Evolutionary conservation across 2,888 invertebrate genomes (phyloP).

Genomic region (Drosophila kuntzei): DNA sequence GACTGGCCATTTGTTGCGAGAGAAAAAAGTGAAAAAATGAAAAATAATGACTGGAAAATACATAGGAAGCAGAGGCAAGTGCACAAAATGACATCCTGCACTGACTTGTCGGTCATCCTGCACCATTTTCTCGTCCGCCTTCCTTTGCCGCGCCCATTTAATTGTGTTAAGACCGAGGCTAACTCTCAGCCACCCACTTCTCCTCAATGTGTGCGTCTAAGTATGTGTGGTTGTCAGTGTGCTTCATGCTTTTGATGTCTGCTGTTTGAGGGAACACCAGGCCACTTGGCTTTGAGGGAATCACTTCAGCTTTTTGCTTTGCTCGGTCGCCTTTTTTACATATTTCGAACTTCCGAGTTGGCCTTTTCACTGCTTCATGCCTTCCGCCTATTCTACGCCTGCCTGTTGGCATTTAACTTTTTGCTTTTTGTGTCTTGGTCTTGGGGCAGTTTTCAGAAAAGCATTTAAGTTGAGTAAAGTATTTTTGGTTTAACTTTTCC

Average conservation of each 20-base stretch:
- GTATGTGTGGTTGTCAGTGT: constrained; percentile 21
- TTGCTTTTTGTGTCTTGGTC: constrained; percentile 24
- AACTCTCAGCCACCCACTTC: constrained; percentile 32
- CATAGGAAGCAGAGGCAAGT: constrained; percentile 62
- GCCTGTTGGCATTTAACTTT: constrained; percentile 9
- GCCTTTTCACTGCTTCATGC: constrained; percentile 43
- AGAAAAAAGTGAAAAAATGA: constrained; percentile 7
- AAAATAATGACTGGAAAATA: constrained; percentile 66
- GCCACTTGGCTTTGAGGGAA: constrained; percentile 22
- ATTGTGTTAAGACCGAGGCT: constrained; percentile 71
- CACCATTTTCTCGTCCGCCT: constrained; percentile 12
- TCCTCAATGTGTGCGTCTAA: constrained; percentile 2
- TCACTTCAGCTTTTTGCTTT: constrained; percentile 15
- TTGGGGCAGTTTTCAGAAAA: constrained; percentile 42
- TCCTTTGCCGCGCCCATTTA: constrained; percentile 44
- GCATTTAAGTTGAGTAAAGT: constrained; percentile 67
- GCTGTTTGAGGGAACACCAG: constrained; percentile 24
- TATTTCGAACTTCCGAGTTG: constrained; percentile 44
- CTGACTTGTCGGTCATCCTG: constrained; percentile 66
- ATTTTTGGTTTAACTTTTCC: constrained; percentile 64
- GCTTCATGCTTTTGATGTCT: constrained; percentile 51
- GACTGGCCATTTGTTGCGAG: constrained; percentile 31
- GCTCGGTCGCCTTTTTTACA: constrained; percentile 40
- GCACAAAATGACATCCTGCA: constrained; percentile 71
- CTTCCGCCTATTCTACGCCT: constrained; percentile 16